Evolutionary conservation across 2,888 invertebrate species (phyloP).

Genomic region (Lochmaea capreae): DNA sequence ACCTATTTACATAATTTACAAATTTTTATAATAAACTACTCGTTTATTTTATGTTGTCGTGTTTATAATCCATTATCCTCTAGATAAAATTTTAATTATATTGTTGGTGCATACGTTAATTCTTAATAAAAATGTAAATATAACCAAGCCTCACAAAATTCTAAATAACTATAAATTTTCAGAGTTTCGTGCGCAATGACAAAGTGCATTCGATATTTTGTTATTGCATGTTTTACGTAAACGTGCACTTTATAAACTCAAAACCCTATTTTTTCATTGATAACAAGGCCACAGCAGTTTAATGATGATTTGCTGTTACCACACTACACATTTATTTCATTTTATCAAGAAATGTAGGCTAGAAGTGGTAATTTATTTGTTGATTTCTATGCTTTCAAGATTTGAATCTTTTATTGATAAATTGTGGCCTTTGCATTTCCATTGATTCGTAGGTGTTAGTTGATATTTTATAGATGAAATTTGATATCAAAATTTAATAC

Average conservation of each 20-base stretch:
- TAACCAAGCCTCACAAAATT: conserved; percentile 11
- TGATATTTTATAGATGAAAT: not conserved
- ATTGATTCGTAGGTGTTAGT: not conserved
- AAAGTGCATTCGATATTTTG: conserved; percentile 28
- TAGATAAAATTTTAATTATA: conserved; percentile 48
- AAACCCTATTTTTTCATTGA: conserved; percentile 19
- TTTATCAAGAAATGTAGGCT: not conserved
- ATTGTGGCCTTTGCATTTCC: not conserved
- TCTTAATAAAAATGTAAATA: conserved; percentile 50
- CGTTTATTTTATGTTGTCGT: conserved; percentile 40
- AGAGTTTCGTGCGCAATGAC: conserved; percentile 26
- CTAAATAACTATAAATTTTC: conserved; percentile 27
- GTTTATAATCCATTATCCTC: conserved; percentile 42
- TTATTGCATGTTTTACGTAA: conserved; percentile 25
- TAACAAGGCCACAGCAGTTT: conserved; percentile 21
- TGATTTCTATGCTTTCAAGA: not conserved
- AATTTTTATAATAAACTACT: conserved; percentile 36
- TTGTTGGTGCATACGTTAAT: conserved; percentile 49
- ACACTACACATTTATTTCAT: not conserved
- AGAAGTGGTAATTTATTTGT: not conserved
- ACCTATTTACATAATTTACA: conserved; percentile 34
- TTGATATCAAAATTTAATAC: not conserved
- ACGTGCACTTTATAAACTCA: conserved; percentile 23
- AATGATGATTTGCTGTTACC: conserved; percentile 18
- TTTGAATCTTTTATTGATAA: not conserved